phyloP scores from a whole-genome alignment of 2,113 vertebrate genomes.

The Platanista minor region DNA sequence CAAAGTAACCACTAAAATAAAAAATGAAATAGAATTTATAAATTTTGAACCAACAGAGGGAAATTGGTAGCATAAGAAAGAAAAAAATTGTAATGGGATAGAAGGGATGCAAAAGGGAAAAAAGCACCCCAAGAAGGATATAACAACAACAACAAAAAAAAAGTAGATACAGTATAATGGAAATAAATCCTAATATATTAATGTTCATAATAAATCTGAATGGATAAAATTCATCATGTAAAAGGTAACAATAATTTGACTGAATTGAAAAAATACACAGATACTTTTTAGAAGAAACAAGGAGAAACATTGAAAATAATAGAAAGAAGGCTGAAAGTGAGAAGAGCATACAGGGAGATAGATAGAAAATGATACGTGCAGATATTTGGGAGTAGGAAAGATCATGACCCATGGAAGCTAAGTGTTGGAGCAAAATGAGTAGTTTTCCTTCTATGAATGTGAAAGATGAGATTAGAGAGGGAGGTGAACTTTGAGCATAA shows the following conservation, averaged over 20 bases:
- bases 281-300: background rate
- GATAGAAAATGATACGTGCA: background rate
- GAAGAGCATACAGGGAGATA: background rate
- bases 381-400: background rate
- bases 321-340: background rate
- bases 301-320: background rate
- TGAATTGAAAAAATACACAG: background rate
- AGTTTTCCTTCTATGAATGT: background rate
- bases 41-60: background rate
- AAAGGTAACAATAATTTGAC: background rate
- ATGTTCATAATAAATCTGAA: background rate
- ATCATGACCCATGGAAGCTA: background rate
- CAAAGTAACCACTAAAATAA: background rate
- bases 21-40: background rate
- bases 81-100: background rate
- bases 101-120: background rate
- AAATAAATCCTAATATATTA: background rate
- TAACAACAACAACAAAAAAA: background rate
- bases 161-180: background rate
- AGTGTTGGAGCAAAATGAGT: background rate
- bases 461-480: background rate
- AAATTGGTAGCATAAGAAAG: background rate
- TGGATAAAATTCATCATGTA: background rate
- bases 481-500: background rate
- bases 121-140: background rate